Base-by-base conservation (phyloP, 2,888 invertebrate genomes). In the Nasonovia ribisnigri region DNA sequence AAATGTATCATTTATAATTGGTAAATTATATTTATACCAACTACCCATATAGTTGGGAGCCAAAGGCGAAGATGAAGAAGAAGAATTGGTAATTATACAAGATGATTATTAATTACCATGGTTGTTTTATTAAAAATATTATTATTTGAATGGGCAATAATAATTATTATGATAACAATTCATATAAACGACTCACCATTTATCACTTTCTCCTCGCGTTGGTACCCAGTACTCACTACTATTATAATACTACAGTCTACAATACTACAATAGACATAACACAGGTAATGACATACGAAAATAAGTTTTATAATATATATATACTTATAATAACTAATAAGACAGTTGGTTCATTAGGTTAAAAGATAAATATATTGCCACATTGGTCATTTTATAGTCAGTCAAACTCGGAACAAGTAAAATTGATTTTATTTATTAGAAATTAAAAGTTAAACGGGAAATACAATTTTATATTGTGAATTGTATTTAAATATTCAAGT, bases 201-300 rank as follows among this genome's bases (percentile, higher is more conserved):
- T 77, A 77, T 89, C 57, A 43, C 89, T 89, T 89, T 89, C 57
- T 89, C 57, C 43, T 57, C 24, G 1, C 26, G 26, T 57, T 88
- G 24, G 67, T 77, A 77, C 77, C 77, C 8, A 36, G 77, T 36
- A 77, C n/a, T 6, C 16, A 77, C 1, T 77, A 77, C 77, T 77
- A 77, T 16, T 54, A 54, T 54, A 54, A 54, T 36, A 77, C 8
- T 36, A 67, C 67, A 67, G 16, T 67, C n/a, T 36, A 67, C n/a
- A 36, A 36, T 67, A n/a, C 6, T 54, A 88, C 42, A 29, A 29
- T 60, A 43, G 13, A n/a, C 42, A 54, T 43, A 57, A 57, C 29
- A 60, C 20, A 43, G 29, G 43, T 43, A 43, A 89, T 57, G 43
- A 43, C 16, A 16, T 43, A 89, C 42, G 3, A 89, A 89, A 89